phyloP scores from a whole-genome alignment of 1,140 invertebrate genomes.

The Hermatobates lingyangjiaoensis region DNA sequence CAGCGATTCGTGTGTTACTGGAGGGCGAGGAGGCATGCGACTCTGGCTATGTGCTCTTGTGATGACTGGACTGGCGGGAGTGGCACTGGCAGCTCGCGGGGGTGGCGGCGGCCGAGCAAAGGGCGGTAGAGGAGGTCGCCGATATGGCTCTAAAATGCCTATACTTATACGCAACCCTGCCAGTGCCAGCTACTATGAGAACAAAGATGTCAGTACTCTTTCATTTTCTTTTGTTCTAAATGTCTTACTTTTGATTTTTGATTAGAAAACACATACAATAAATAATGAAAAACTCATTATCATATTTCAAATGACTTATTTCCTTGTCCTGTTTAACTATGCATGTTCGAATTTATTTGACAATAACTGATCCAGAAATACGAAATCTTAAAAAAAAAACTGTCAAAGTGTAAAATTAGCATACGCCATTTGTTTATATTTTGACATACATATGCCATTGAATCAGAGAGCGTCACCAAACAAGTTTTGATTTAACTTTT shows the following conservation, averaged over 20 bases:
- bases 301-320: background rate
- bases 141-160: conserved; percentile 31
- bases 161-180: conserved; percentile 43
- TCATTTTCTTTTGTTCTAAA: too few relatives aligned
- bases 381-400: background rate
- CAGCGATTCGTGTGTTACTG: too few relatives aligned
- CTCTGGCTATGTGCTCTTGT: too few relatives aligned
- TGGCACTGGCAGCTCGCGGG: conserved; percentile 26
- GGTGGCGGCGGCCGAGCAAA: conserved; percentile 22
- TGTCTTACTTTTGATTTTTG: background rate
- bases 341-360: background rate
- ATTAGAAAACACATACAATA: background rate
- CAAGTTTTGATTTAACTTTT: too few relatives aligned
- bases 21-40: too few relatives aligned
- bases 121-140: conserved; percentile 25
- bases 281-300: background rate
- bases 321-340: background rate
- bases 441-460: too few relatives aligned
- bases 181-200: conserved; percentile 44
- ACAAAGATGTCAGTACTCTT: conserved; percentile 49
- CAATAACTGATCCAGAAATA: background rate
- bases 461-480: too few relatives aligned
- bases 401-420: too few relatives aligned
- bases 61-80: too few relatives aligned
- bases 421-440: too few relatives aligned